Percentiles rank a stretch among this genome's conserved stretches.
phyloP scores from a whole-genome alignment of 1,140 invertebrate genomes.

The Anthonomus grandis region DNA sequence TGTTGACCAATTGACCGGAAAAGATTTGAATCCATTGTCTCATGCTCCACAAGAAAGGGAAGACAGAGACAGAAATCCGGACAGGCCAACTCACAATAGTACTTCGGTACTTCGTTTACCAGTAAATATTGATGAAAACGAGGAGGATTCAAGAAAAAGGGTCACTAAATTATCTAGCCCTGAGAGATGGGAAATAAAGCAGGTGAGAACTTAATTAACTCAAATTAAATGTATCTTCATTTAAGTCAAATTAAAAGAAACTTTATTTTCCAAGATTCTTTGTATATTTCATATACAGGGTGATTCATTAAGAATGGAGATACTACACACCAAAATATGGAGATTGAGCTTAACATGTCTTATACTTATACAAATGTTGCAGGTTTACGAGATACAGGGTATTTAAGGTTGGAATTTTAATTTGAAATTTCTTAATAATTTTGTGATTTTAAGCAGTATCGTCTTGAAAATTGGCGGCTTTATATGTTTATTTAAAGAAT shows the following conservation, averaged over 20 bases:
- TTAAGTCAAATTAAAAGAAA: slow-evolving; percentile 2
- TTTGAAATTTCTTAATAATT: too few species aligned
- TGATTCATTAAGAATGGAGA: background rate
- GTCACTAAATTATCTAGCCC: slow-evolving; percentile 94
- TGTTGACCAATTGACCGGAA: slow-evolving; percentile 92
- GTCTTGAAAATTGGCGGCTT: too few species aligned
- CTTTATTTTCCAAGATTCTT: background rate
- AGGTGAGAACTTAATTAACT: slow-evolving; percentile 41
- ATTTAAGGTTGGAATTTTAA: too few species aligned
- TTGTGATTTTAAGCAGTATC: too few species aligned
- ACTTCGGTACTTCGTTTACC: slow-evolving; percentile 68
- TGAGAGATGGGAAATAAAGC: slow-evolving; percentile 87
- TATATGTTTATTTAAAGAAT: too few species aligned
- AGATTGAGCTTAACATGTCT: too few species aligned
- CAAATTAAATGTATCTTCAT: slow-evolving; percentile 27
- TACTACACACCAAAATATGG: too few species aligned
- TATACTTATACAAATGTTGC: too few species aligned
- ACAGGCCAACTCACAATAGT: slow-evolving; percentile 60
- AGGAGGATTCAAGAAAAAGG: slow-evolving; percentile 74
- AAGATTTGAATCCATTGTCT: slow-evolving; percentile 87
- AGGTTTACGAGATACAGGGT: too few species aligned
- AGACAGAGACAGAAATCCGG: slow-evolving; percentile 76
- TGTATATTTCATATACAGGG: background rate
- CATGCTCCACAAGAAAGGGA: slow-evolving; percentile 63
- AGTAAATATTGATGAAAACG: slow-evolving; percentile 60